These are phyloP conservation scores for Murina feae DNA, from an alignment of 2,113 vertebrate genomes.

Conservation along the genomic window DNA sequence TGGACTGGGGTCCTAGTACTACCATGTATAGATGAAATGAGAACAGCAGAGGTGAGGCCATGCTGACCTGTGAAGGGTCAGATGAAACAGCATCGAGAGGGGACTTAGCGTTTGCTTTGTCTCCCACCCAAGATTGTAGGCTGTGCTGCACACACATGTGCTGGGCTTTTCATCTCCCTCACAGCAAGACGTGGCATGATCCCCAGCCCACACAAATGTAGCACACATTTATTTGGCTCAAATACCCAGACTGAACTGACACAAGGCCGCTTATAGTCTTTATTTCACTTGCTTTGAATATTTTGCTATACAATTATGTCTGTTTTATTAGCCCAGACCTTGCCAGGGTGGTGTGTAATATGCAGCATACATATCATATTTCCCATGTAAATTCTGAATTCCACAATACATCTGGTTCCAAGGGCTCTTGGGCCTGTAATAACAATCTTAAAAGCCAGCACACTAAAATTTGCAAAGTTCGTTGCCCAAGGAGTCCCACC, in stretches of 20 bases:
- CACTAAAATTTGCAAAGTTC: background rate
- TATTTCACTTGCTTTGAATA: constrained; percentile 36
- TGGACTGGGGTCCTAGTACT: background rate
- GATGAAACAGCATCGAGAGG: fast-evolving
- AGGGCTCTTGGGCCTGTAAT: background rate
- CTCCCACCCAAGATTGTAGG: background rate
- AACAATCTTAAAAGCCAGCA: background rate
- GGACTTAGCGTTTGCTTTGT: too few relatives aligned
- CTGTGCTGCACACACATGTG: fast-evolving
- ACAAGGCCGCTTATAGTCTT: background rate
- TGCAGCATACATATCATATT: constrained; percentile 20
- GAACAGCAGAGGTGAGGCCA: fast-evolving
- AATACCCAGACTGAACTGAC: background rate
- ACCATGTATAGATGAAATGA: background rate
- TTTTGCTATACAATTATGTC: constrained; percentile 30
- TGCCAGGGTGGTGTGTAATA: background rate
- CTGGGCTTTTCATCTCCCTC: background rate
- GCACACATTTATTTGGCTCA: constrained; percentile 2
- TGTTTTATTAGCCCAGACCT: constrained; percentile 52
- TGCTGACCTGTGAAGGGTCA: background rate
- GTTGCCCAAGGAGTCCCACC: background rate
- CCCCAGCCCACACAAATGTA: background rate
- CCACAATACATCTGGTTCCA: constrained; percentile 41
- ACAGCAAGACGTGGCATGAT: background rate
- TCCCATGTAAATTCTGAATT: constrained; percentile 46